These are phyloP conservation scores for Lysiphlebus fabarum DNA, from an alignment of 1,140 invertebrate genomes.

Conservation along the genomic window DNA sequence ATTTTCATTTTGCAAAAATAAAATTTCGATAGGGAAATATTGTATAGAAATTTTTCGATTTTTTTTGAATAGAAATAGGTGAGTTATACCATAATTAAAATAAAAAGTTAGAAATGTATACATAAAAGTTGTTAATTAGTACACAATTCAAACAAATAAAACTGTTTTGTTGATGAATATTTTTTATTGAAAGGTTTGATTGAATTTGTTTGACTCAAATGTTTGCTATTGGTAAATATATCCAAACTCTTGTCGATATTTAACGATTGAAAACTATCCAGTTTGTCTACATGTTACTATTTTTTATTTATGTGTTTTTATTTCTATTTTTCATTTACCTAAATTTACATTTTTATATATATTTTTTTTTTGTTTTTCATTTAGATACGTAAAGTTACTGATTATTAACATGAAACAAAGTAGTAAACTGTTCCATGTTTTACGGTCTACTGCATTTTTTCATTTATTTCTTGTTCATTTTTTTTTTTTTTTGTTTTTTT, in stretches of 20 bases:
- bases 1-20: too few species aligned
- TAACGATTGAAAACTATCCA: slow-evolving; percentile 17
- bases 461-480: too few species aligned
- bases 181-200: slow-evolving; percentile 49
- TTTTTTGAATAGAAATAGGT: too few species aligned
- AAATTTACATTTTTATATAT: slow-evolving; percentile 9
- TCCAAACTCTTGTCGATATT: slow-evolving; percentile 27
- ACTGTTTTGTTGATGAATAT: slow-evolving; percentile 35
- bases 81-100: too few species aligned
- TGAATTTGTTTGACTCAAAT: slow-evolving; percentile 42
- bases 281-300: slow-evolving; percentile 27
- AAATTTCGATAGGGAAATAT: too few species aligned
- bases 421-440: too few species aligned
- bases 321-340: slow-evolving; percentile 20
- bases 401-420: too few species aligned
- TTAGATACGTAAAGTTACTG: too few species aligned
- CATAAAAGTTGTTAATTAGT: slow-evolving; percentile 41
- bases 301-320: slow-evolving; percentile 25
- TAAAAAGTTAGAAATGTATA: slow-evolving; percentile 20
- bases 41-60: too few species aligned
- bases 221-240: slow-evolving; percentile 28
- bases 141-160: slow-evolving; percentile 38
- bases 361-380: slow-evolving; percentile 1
- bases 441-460: too few species aligned
- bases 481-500: too few species aligned